Base-by-base conservation (phyloP, 2,888 invertebrate species). In the Orthosia cruda region DNA sequence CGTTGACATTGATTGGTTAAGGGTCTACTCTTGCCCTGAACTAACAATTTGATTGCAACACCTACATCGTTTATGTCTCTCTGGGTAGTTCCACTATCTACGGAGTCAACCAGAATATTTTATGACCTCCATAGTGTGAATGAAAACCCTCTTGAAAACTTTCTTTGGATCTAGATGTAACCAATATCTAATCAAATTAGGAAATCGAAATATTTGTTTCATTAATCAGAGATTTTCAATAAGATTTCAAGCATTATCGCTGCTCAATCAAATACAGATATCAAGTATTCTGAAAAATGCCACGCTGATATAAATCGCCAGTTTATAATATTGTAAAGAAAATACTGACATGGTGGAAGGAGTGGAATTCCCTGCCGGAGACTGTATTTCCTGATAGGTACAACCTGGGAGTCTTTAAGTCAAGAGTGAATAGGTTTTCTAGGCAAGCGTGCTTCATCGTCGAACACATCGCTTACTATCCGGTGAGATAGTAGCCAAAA, bases 201-300 rank as follows among this genome's bases (percentile, higher is more conserved):
- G 5, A 62, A 47, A 32, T 26, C 16, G 5, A 68, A 32, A 9
- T 54, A 18, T 23, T 49, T 23, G n/a, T 59, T 72, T 45, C 0
- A 40, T 15, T 50, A 52, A 75, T 76, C 47, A 57, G 26, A 55
- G 0, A 57, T 71, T 55, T 62, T 47, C 32, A 7, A n/a, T 20
- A 71, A 58, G 16, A 47, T 50, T 61, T 12, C 16, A 20, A 62
- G 0, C 23, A 16, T 15, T 58, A 57, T 71, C 58, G n/a, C 16
- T 40, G 18, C 47, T 62, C 61, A 62, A 62, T 77, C 26, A 57
- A 57, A 62, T 57, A 18, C 11, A 71, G 80, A 26, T 3, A 77
- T 77, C 54, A 79, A n/a, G n/a, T n/a, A 50, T 59, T 62, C 23
- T 32, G 59, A 61, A 65, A 57, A 78, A 72, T 26, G 50, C 32